phyloP scores from a whole-genome alignment of 2,113 vertebrate genomes.

The Nibea coibor region DNA sequence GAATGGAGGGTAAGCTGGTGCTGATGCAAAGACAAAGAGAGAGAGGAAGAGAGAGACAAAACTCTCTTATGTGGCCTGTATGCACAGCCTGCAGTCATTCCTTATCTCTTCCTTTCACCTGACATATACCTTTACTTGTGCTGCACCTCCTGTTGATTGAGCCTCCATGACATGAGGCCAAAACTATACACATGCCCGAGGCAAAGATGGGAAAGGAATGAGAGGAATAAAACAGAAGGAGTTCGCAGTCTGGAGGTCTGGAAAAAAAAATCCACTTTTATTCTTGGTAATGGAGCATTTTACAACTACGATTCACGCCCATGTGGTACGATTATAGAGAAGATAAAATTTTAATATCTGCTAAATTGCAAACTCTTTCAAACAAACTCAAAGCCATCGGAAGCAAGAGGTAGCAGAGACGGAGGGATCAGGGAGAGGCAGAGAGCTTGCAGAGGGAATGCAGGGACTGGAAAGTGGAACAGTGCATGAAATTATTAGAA shows the following conservation, averaged over 20 bases:
- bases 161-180: conserved; percentile 51
- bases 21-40: conserved; percentile 36
- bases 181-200: conserved; percentile 44
- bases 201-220: conserved; percentile 37
- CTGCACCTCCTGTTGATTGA: conserved; percentile 44
- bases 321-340: neutral
- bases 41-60: neutral
- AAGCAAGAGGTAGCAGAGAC: neutral
- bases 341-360: conserved; percentile 45
- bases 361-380: conserved; percentile 7
- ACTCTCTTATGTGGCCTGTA: conserved; percentile 3
- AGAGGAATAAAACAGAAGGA: conserved; percentile 23
- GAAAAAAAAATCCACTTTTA: conserved; percentile 11
- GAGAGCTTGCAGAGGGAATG: neutral
- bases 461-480: neutral
- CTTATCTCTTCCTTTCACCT: conserved; percentile 38
- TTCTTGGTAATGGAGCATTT: conserved; percentile 55
- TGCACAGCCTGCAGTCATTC: conserved; percentile 59
- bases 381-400: neutral
- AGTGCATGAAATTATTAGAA: conserved; percentile 4
- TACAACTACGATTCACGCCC: conserved; percentile 17
- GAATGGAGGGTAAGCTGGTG: neutral
- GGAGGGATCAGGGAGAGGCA: neutral
- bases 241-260: conserved; percentile 15
- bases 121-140: conserved; percentile 48